phyloP scores from a whole-genome alignment of 1,140 invertebrate genomes.

The Lordiphosa stackelbergi region DNA sequence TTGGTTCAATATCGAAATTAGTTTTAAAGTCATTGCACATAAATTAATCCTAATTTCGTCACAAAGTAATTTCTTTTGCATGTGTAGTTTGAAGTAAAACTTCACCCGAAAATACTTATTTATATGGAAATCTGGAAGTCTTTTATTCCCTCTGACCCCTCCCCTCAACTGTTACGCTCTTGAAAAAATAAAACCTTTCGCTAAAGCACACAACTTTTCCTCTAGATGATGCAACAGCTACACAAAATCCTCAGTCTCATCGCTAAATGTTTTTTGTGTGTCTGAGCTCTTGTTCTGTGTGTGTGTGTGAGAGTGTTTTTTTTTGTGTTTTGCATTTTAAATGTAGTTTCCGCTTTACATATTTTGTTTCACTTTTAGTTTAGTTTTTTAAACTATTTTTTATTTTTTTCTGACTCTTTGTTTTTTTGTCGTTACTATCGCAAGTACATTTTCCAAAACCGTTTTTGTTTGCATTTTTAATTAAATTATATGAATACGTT shows the following conservation, averaged over 20 bases:
- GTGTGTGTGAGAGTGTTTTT: not conserved
- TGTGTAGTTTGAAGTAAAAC: no score
- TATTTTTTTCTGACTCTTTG: slow-evolving; percentile 63
- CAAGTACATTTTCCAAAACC: slow-evolving; percentile 76
- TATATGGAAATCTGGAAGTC: no score
- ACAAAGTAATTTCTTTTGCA: no score
- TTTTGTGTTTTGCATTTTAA: slow-evolving; percentile 33
- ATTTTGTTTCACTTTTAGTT: slow-evolving; percentile 29
- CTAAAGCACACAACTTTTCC: slow-evolving; percentile 6
- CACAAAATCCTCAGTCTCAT: slow-evolving; percentile 18
- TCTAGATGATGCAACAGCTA: no score
- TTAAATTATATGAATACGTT: slow-evolving; percentile 73
- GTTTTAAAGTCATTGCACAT: no score
- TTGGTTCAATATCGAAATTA: no score
- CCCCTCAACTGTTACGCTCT: no score
- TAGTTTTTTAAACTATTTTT: slow-evolving; percentile 74
- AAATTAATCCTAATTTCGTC: no score
- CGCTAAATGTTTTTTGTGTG: slow-evolving; percentile 21
- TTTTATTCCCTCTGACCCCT: no score
- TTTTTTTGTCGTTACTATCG: slow-evolving; percentile 62
- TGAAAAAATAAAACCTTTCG: no score
- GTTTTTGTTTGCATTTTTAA: slow-evolving; percentile 76
- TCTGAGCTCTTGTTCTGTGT: slow-evolving; percentile 16
- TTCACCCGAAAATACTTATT: no score
- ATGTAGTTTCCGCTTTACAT: slow-evolving; percentile 48